A percentile compares a stretch with the other conserved stretches of the same genome.
Evolutionary conservation across 2,888 invertebrate genomes (phyloP).

Genomic region (Drosophila kokeensis): DNA sequence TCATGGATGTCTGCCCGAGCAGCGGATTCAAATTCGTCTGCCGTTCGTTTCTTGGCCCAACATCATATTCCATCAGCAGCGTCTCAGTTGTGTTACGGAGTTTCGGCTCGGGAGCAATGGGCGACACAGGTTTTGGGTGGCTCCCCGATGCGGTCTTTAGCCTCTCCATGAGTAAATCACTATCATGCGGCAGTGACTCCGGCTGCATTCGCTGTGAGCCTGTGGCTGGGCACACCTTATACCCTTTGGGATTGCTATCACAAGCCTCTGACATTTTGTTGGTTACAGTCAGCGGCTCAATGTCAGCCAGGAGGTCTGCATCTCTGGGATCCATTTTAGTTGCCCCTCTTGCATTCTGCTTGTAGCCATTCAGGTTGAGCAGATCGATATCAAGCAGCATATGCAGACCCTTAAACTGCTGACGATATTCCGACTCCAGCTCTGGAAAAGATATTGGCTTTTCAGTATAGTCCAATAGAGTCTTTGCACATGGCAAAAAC

Average conservation of each 20-base stretch:
- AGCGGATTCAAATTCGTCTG: not conserved
- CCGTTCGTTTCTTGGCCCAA: not conserved
- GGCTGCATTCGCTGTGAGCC: not conserved
- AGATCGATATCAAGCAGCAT: slow-evolving; percentile 55
- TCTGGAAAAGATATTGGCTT: slow-evolving; percentile 38
- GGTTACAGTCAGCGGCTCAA: slow-evolving; percentile 26
- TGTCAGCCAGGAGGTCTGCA: slow-evolving; percentile 27
- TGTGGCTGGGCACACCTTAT: no score
- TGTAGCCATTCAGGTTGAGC: slow-evolving; percentile 23
- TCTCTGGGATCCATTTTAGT: slow-evolving; percentile 39
- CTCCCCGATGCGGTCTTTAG: no score
- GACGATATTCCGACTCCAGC: slow-evolving; percentile 26
- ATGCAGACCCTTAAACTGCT: slow-evolving; percentile 51
- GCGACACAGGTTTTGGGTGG: not conserved
- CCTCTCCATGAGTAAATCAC: not conserved
- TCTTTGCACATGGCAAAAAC: slow-evolving; percentile 46
- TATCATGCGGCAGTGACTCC: no score
- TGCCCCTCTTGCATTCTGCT: not conserved
- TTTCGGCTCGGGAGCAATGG: not conserved
- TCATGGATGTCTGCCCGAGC: not conserved
- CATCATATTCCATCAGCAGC: not conserved
- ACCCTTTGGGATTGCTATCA: not conserved
- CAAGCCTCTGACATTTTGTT: not conserved
- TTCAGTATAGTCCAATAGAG: slow-evolving; percentile 35
- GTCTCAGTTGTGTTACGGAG: not conserved